Conservation (phyloP, 2,888 invertebrate genomes). For the Epinotia nisella region DNA sequence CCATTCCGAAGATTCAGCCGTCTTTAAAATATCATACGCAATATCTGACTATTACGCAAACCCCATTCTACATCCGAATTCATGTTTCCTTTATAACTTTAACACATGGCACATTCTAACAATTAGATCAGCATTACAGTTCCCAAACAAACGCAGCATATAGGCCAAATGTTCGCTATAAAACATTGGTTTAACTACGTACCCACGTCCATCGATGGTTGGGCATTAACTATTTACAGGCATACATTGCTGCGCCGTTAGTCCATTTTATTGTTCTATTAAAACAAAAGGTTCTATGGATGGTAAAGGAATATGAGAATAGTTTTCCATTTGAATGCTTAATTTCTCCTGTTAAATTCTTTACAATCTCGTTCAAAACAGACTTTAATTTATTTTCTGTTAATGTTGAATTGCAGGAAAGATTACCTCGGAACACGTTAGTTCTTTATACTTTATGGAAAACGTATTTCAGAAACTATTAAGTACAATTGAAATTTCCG, state of each 20-base stretch:
- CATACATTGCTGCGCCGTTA: slow-evolving; percentile 19
- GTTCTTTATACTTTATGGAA: neutral
- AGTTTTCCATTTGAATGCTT: neutral
- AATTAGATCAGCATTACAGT: slow-evolving; percentile 54
- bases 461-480: no score
- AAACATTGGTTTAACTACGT: slow-evolving; percentile 43
- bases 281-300: neutral
- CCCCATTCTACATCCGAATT: slow-evolving; percentile 35
- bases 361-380: no score
- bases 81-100: slow-evolving; percentile 35
- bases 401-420: no score
- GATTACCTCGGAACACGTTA: no score
- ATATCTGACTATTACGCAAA: slow-evolving; percentile 42
- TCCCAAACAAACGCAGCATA: slow-evolving; percentile 51
- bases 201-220: slow-evolving; percentile 15
- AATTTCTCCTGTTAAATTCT: neutral
- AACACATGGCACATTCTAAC: slow-evolving; percentile 47
- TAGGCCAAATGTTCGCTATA: slow-evolving; percentile 48
- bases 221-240: slow-evolving; percentile 27
- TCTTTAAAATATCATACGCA: slow-evolving; percentile 36
- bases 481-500: no score
- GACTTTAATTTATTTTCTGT: no score
- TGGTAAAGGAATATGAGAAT: neutral
- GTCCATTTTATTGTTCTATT: slow-evolving; percentile 4
- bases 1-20: slow-evolving; percentile 25